These are phyloP conservation scores for Ips typographus DNA, from an alignment of 1,140 invertebrate species.

Conservation along the genomic window DNA sequence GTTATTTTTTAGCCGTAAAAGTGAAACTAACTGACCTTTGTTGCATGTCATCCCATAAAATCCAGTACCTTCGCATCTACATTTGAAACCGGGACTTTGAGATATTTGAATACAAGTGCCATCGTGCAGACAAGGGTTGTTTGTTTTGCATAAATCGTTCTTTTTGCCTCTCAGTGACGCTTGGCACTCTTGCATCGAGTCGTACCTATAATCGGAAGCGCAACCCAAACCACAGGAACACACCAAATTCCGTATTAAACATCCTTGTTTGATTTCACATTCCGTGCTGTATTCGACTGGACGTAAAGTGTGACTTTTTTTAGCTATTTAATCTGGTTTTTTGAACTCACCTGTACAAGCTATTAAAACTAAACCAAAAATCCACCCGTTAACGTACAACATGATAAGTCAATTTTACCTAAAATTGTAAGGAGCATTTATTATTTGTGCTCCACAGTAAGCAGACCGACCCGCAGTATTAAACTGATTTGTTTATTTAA, in stretches of 20 bases:
- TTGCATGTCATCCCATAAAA: slow-evolving; percentile 67
- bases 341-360: background rate
- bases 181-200: slow-evolving; percentile 54
- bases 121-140: slow-evolving; percentile 62
- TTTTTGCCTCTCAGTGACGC: slow-evolving; percentile 58
- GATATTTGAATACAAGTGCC: slow-evolving; percentile 71
- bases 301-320: slow-evolving; percentile 11
- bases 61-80: slow-evolving; percentile 72
- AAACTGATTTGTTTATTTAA: too few species aligned
- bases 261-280: slow-evolving; percentile 55
- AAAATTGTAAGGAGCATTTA: background rate
- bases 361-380: background rate
- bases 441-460: too few species aligned
- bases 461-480: too few species aligned
- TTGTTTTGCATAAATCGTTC: slow-evolving; percentile 60
- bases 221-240: slow-evolving; percentile 60
- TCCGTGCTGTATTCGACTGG: slow-evolving; percentile 43
- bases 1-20: slow-evolving; percentile 5
- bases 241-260: slow-evolving; percentile 55
- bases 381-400: background rate
- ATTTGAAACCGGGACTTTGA: slow-evolving; percentile 66
- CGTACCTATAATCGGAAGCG: slow-evolving; percentile 58
- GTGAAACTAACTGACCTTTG: slow-evolving; percentile 45
- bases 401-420: background rate
- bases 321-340: background rate